A percentile compares a stretch with the other conserved stretches of the same genome.
Conservation (phyloP, 1,140 invertebrate genomes). For the Drosophila repletoides region DNA sequence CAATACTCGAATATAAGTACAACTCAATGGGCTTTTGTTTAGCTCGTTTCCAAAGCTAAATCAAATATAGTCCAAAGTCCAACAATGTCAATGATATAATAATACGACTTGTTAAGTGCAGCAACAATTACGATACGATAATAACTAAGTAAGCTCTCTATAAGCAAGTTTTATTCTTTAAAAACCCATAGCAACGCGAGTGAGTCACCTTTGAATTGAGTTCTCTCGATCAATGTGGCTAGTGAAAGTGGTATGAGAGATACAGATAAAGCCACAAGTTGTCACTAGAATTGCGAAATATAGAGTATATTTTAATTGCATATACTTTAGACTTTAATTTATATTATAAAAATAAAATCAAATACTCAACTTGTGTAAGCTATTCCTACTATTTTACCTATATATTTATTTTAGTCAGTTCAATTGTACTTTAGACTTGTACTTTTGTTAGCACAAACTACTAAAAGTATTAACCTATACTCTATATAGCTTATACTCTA, state of each 20-base stretch:
- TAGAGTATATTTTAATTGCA: no score
- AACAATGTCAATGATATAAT: slow-evolving; percentile 41
- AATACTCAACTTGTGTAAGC: no score
- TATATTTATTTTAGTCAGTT: background rate
- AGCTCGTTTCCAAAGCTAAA: slow-evolving; percentile 30
- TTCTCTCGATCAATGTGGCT: background rate
- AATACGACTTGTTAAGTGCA: slow-evolving; percentile 22
- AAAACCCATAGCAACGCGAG: slow-evolving; percentile 1
- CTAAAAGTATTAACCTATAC: no score
- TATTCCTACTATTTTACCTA: no score
- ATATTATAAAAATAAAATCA: no score
- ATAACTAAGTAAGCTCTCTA: slow-evolving; percentile 42
- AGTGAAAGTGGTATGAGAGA: slow-evolving; percentile 2
- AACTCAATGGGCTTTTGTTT: slow-evolving; percentile 51
- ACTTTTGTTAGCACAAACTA: no score
- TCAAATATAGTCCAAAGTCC: slow-evolving; percentile 52
- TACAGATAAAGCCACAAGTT: no score
- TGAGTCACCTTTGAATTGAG: slow-evolving; percentile 5
- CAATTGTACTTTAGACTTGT: no score
- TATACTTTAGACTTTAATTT: no score
- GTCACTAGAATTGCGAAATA: no score
- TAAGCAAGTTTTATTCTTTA: slow-evolving; percentile 18
- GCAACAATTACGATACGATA: slow-evolving; percentile 64
- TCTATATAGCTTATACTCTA: no score
- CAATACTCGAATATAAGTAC: background rate